Base-by-base conservation (phyloP, 2,113 vertebrate species). In the Pseudorhombus dupliciocellatus region DNA sequence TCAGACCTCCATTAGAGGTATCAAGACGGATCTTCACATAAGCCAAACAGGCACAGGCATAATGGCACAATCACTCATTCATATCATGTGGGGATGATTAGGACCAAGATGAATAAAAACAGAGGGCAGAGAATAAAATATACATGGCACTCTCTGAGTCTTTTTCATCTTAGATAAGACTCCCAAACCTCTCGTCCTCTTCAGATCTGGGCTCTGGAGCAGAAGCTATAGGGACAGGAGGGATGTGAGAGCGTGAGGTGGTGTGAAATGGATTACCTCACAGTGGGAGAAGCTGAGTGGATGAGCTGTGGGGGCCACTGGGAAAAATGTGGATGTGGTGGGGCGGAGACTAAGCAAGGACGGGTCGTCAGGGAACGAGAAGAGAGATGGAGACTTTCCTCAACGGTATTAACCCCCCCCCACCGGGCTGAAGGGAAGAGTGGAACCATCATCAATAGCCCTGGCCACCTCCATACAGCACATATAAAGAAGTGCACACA, bases 231-330 rank as follows among this genome's bases (percentile, higher is more conserved):
- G 51, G 65, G 50, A 73, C 25, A 52, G 55, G 42, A 15, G 44
- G 56, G 25, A 73, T 87, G 55, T 50, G 16, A 66, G 20, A 63
- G 70, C 11, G 55, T 28, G 57, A 44, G 57, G 68, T 67, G 73
- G 82, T 75, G 80, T 71, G 63, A 87, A 87, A 85, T 78, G 84
- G 80, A 90, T 87, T 86, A 77, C 56, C 73, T 73, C 80, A 69
- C 81, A 59, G 71, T 73, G 68, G 62, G 77, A 80, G 66, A 72
- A 83, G 77, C 56, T 20, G 81, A 26, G 63, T 21, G 76, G 75
- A 75, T 66, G 78, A 82, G 78, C 59, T 40, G 79, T 50, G 54
- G 67, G 70, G 76, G 84, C 73, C 63, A 75, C 21, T 67, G 75
- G 87, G 73, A 70, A 85, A 79, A 77, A 21, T 31, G 56, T 58